Percentiles rank a stretch among this genome's conserved stretches.
These are phyloP conservation scores for Amphimedon queenslandica DNA, from an alignment of 37 sponge, comb jelly and placozoan species.

Conservation along the genomic window DNA sequence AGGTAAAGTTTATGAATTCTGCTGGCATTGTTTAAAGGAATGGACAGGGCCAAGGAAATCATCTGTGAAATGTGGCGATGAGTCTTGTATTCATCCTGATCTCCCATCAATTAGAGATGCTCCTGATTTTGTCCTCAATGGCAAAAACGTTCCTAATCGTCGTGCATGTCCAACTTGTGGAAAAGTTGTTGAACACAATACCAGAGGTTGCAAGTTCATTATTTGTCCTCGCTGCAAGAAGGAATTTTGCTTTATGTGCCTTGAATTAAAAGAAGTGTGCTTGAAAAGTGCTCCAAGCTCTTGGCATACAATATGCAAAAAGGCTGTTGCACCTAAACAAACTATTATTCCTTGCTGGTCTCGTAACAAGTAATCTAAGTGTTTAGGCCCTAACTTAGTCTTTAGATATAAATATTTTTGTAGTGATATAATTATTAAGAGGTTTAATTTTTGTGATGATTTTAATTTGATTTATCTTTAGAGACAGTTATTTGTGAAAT, in stretches of 20 bases:
- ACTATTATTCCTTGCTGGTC: conserved; percentile 5
- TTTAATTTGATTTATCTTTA: no score
- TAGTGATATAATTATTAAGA: no score
- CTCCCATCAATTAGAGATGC: conserved; percentile 22
- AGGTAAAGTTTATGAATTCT: conserved; percentile 40
- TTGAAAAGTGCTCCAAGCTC: not conserved
- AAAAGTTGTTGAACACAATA: conserved; percentile 36
- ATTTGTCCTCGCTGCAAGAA: conserved; percentile 9
- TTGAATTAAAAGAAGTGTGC: not conserved
- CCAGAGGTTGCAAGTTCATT: conserved; percentile 11
- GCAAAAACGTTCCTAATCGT: conserved; percentile 29
- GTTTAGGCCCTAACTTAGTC: no score
- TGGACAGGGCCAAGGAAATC: conserved; percentile 37
- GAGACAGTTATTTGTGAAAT: no score
- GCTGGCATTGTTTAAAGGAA: conserved; percentile 56
- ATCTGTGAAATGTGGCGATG: conserved; percentile 31
- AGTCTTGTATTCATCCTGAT: conserved; percentile 26
- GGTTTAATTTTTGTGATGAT: no score
- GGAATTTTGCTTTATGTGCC: conserved; percentile 12
- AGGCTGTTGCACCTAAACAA: conserved; percentile 3
- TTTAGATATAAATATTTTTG: no score
- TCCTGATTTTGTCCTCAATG: conserved; percentile 13
- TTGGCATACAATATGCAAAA: not conserved
- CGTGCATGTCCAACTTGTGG: conserved; percentile 68
- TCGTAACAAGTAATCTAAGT: no score